Evolutionary conservation across 1,140 invertebrate genomes (phyloP), one percentile per base, ranked within the genome.

Genomic region (Psix sp.): DNA sequence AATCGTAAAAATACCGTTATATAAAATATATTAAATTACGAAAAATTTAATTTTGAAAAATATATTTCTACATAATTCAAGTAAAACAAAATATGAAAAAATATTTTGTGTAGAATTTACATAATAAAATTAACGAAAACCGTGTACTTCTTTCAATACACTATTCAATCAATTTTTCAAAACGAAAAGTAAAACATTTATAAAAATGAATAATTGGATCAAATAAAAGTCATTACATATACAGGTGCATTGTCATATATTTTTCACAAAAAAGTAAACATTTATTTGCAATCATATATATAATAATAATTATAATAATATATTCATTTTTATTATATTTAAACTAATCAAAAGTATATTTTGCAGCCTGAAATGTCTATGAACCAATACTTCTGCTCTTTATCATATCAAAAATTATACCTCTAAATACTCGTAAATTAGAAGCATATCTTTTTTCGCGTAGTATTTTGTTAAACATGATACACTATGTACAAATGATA

Each of bases 401-500:
- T 35, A 38, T 48, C 36, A 62, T 49, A 46, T 60, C 45, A 52
- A 60, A 24, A 33, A 59, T 59, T 11, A 66, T 33, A 46, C n/a
- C 0, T 48, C 48, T 62, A 54, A 63, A 82, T 81, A 82, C 82
- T 74, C 78, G 75, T 77, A 80, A 82, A 82, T 82, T 76, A 78
- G 74, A 70, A 60, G 45, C 40, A 60, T 73, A 33, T 72, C 71
- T 65, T 62, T 40, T 52, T 77, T 67, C 46, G 75, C 77, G 76
- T 76, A 80, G 72, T 77, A 74, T 67, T 77, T 79, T 60, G 72
- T 79, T 78, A 78, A 83, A 76, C 79, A 84, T 85, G 75, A 77
- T 85, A 85, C 82, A 84, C 66, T 84, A 85, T 85, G 31, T 85
- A 85, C 83, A 85, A 84, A 82, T 82, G 82, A 84, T 74, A 33